phyloP scores from a whole-genome alignment of 2,113 vertebrate genomes.

The Pygoscelis antarcticus region DNA sequence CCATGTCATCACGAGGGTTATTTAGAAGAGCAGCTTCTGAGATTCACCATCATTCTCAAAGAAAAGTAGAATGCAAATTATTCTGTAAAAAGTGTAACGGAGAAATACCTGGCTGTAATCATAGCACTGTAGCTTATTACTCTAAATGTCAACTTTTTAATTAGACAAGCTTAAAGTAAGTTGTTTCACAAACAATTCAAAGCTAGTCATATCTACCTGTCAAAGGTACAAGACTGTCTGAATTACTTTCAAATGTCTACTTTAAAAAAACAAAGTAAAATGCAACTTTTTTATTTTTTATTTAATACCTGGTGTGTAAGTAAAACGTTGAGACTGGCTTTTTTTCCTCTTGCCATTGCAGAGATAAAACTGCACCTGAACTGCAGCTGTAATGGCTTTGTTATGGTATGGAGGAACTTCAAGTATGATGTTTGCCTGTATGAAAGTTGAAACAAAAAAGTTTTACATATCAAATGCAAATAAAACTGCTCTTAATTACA shows the following conservation, averaged over 20 bases:
- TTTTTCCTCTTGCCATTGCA: conserved; percentile 99
- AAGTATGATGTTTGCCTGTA: conserved; percentile 89
- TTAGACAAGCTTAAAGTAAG: neutral
- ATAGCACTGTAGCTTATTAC: neutral
- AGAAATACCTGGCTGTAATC: neutral
- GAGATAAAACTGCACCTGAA: conserved; percentile 97
- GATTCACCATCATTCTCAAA: neutral
- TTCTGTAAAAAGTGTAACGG: neutral
- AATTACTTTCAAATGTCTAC: neutral
- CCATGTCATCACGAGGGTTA: rapidly evolving
- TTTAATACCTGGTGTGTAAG: conserved; percentile 91
- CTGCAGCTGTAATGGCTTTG: conserved; percentile 87
- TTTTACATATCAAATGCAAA: conserved; percentile 56
- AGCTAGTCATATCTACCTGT: neutral
- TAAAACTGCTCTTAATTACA: conserved; percentile 35
- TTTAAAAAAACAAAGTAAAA: neutral
- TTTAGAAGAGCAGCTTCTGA: neutral
- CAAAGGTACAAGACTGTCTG: neutral
- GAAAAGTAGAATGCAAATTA: neutral
- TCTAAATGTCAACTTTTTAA: neutral
- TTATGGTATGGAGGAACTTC: conserved; percentile 97
- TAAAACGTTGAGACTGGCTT: conserved; percentile 97
- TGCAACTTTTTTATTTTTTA: neutral
- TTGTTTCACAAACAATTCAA: neutral
- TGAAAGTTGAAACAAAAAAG: conserved; percentile 41